Percentiles rank a stretch among this genome's conserved stretches.
Evolutionary conservation across 2,888 invertebrate species (phyloP).

Genomic region (Tiliacea aurago): DNA sequence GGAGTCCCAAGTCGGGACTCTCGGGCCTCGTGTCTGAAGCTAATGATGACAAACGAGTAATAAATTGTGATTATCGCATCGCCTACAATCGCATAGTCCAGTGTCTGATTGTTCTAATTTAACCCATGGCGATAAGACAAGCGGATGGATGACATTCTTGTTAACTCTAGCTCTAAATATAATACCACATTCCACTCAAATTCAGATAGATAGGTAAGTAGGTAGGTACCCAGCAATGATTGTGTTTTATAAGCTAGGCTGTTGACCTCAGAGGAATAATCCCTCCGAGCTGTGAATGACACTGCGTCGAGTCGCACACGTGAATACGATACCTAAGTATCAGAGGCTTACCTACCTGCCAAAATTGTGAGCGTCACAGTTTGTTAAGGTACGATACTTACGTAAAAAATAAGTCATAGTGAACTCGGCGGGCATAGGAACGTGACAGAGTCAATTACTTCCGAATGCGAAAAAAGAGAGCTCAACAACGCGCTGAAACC

Average conservation of each 20-base stretch:
- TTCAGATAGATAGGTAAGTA: neutral
- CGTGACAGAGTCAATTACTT: too few relatives aligned
- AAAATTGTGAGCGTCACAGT: too few relatives aligned
- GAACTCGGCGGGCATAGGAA: too few relatives aligned
- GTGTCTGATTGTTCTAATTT: constrained; percentile 32
- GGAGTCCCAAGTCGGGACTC: neutral
- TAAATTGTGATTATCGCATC: constrained; percentile 20
- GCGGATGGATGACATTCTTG: neutral
- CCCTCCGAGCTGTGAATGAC: neutral
- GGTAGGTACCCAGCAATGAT: neutral
- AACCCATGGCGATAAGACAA: neutral
- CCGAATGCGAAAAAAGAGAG: too few relatives aligned
- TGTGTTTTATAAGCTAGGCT: neutral
- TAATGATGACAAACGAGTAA: constrained; percentile 24
- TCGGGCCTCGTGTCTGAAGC: constrained; percentile 3
- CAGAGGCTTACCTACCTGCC: too few relatives aligned
- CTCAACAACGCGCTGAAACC: too few relatives aligned
- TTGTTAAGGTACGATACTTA: too few relatives aligned
- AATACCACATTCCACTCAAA: neutral
- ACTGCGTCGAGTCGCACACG: neutral
- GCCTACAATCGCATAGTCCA: constrained; percentile 13
- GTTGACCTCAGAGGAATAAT: neutral
- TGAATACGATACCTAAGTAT: neutral
- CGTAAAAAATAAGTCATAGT: too few relatives aligned
- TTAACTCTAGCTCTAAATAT: neutral